phyloP scores from a whole-genome alignment of 1,140 invertebrate genomes.

The Propsilocerus akamusi region DNA sequence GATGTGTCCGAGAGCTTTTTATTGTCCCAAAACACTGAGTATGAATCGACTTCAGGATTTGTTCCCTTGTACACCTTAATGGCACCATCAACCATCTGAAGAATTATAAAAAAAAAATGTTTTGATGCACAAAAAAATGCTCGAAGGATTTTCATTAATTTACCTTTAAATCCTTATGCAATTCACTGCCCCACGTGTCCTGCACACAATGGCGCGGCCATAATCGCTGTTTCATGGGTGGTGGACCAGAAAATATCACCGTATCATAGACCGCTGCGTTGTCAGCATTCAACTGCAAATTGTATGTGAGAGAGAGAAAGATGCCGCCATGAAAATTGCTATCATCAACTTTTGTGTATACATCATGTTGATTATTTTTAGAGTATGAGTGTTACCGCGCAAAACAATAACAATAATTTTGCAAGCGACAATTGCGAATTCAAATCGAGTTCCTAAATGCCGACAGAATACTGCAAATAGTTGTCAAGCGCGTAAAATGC shows the following conservation, averaged over 20 bases:
- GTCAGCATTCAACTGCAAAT: constrained; percentile 34
- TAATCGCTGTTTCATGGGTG: constrained; percentile 62
- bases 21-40: constrained; percentile 97
- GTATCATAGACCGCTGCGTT: constrained; percentile 74
- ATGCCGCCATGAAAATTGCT: too few species aligned
- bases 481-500: too few species aligned
- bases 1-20: constrained; percentile 75
- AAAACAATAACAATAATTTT: too few species aligned
- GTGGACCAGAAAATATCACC: constrained; percentile 76
- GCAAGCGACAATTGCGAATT: too few species aligned
- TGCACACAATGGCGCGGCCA: constrained; percentile 95
- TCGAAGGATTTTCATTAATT: neutral
- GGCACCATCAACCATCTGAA: constrained; percentile 43
- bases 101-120: neutral
- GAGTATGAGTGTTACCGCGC: too few species aligned
- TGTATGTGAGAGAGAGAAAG: neutral
- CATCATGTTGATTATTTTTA: too few species aligned
- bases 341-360: too few species aligned
- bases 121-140: neutral
- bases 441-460: too few species aligned
- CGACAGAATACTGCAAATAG: too few species aligned
- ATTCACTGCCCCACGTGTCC: constrained; percentile 81
- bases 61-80: constrained; percentile 86
- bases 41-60: constrained; percentile 87
- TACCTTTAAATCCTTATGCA: constrained; percentile 82